These are phyloP conservation scores for Strigamia crassipes DNA, from an alignment of 2,888 invertebrate species.

Conservation along the genomic window DNA sequence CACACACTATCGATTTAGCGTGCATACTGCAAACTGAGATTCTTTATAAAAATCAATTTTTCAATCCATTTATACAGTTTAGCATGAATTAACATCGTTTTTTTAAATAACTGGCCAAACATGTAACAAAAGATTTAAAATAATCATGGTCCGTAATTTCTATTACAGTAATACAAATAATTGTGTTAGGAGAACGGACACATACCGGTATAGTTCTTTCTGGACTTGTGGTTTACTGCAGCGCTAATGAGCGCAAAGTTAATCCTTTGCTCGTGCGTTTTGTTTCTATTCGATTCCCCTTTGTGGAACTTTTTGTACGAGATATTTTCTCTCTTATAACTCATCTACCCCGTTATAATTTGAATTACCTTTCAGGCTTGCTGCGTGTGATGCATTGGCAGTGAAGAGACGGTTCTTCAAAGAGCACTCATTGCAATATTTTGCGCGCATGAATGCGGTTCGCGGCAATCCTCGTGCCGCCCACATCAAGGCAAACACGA, in stretches of 20 bases:
- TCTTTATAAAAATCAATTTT: neutral
- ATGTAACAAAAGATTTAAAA: too few relatives aligned
- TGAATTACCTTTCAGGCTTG: neutral
- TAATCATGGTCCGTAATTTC: too few relatives aligned
- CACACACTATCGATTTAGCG: neutral
- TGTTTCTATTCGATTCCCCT: neutral
- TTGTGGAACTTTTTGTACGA: neutral
- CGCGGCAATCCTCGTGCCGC: constrained; percentile 11
- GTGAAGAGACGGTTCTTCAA: constrained; percentile 2
- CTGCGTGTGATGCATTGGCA: neutral
- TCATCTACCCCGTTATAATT: neutral
- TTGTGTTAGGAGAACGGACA: too few relatives aligned
- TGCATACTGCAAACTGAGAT: neutral
- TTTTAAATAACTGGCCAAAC: too few relatives aligned
- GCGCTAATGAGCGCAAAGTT: neutral
- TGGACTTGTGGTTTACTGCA: neutral
- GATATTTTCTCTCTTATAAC: neutral
- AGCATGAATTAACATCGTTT: too few relatives aligned
- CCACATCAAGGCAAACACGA: constrained; percentile 21
- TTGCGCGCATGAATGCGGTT: constrained; percentile 21
- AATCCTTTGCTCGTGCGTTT: neutral
- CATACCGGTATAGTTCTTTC: too few relatives aligned
- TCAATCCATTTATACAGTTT: too few relatives aligned
- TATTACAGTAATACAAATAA: too few relatives aligned
- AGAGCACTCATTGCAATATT: neutral